A percentile compares a stretch with the other conserved stretches of the same genome.
phyloP scores from a whole-genome alignment of 1,140 invertebrate genomes.

The Lanistes nyassanus region DNA sequence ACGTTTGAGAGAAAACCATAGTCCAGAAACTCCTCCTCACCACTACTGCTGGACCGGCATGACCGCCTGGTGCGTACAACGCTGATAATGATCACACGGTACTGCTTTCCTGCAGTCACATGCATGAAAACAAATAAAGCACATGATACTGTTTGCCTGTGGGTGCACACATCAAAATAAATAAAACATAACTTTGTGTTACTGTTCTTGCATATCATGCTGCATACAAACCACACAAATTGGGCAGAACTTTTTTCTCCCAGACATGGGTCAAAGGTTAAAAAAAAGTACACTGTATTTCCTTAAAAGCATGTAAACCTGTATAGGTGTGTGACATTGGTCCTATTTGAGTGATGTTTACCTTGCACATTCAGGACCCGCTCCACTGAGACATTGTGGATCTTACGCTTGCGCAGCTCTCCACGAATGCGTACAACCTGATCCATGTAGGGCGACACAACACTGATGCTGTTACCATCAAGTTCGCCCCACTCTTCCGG shows the following conservation, averaged over 20 bases:
- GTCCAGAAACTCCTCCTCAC: conserved; percentile 74
- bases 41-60: conserved; percentile 68
- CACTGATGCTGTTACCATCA: conserved; percentile 81
- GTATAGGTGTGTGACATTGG: too few relatives aligned
- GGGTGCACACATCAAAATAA: conserved; percentile 7
- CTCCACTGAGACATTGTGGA: conserved; percentile 84
- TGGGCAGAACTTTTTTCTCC: too few relatives aligned
- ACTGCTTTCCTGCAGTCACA: conserved; percentile 78
- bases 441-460: conserved; percentile 88
- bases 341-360: conserved; percentile 20
- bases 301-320: too few relatives aligned
- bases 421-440: conserved; percentile 81
- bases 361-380: conserved; percentile 89
- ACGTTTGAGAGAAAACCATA: conserved; percentile 89
- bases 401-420: conserved; percentile 79
- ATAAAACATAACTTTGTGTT: not conserved
- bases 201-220: too few relatives aligned
- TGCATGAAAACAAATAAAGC: conserved; percentile 1
- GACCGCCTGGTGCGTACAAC: conserved; percentile 83
- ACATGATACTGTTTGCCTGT: too few relatives aligned
- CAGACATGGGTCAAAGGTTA: too few relatives aligned
- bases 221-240: not conserved
- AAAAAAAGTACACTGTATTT: too few relatives aligned
- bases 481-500: conserved; percentile 79
- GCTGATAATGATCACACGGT: conserved; percentile 85